Evolutionary conservation across 2,888 invertebrate genomes (phyloP).

Genomic region (Laspeyria flexula): DNA sequence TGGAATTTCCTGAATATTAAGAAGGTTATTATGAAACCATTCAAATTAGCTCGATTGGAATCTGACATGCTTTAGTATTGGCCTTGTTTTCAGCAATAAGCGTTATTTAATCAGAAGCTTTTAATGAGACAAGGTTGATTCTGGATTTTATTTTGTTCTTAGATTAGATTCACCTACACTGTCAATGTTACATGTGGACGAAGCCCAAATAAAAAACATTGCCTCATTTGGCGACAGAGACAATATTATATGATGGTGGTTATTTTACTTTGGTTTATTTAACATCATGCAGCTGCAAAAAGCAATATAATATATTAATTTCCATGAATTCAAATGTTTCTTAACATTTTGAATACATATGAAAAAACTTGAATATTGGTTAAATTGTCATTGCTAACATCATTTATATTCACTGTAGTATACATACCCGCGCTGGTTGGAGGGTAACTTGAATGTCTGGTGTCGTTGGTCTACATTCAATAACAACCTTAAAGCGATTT

Average conservation of each 20-base stretch:
- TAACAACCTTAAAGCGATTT: slow-evolving; percentile 60
- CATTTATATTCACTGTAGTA: slow-evolving; percentile 35
- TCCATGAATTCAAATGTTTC: no score
- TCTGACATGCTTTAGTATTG: slow-evolving; percentile 63
- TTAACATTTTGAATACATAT: no score
- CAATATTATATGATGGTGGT: slow-evolving; percentile 18
- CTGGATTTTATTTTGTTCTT: not conserved
- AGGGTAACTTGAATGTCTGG: slow-evolving; percentile 73
- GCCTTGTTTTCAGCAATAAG: slow-evolving; percentile 63
- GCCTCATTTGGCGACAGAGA: slow-evolving; percentile 39
- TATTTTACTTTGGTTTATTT: slow-evolving; percentile 33
- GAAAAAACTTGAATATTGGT: no score
- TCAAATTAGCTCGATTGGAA: slow-evolving; percentile 25
- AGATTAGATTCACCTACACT: slow-evolving; percentile 12
- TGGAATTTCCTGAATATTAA: slow-evolving; percentile 77
- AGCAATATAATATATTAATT: slow-evolving; percentile 41
- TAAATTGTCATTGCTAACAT: slow-evolving; percentile 20
- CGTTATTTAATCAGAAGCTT: slow-evolving; percentile 59
- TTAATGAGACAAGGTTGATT: slow-evolving; percentile 49
- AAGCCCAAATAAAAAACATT: slow-evolving; percentile 29
- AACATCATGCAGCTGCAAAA: slow-evolving; percentile 60
- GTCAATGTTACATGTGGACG: slow-evolving; percentile 14
- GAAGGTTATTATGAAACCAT: slow-evolving; percentile 63
- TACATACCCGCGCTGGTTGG: slow-evolving; percentile 80
- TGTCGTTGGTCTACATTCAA: slow-evolving; percentile 80